Evolutionary conservation across 2,888 invertebrate genomes (phyloP), one percentile per base, ranked within the genome.

Genomic region (Stenichneumon culpator): DNA sequence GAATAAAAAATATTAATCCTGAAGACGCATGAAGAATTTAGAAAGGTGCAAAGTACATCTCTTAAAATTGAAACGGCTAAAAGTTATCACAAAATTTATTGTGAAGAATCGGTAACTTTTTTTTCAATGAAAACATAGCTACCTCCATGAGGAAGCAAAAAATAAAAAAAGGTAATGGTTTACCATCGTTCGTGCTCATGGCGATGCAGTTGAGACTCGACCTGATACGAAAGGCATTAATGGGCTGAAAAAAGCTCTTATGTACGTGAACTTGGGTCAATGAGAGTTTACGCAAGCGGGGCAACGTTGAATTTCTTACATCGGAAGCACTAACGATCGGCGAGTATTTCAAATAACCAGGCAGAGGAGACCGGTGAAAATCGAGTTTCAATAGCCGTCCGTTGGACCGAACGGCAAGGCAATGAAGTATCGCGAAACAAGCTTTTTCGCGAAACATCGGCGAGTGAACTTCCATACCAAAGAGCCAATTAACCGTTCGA

Each of bases 401-500:
- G 14, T n/a, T 32, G 67, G n/a, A 0, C 16, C 9, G 11, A 22
- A 28, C 22, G 6, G 16, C 14, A 39, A 28, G 47, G 28, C 63
- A 74, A n/a, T 47, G 63, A 69, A 74, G 19, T 54, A 67, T 44
- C 22, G 67, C 39, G 52, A n/a, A 19, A 6, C 19, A 1, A 52
- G 52, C 67, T 14, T 11, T 28, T 57, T 73, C 22, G 36, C 22
- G 16, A 28, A 73, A 54, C 47, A 74, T 52, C n/a, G 50, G 50
- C 52, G 52, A 69, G 50, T 39, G 54, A 69, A 82, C 69, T 75
- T 75, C n/a, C 14, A 39, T 39, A 14, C 63, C 75, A 63, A 52
- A 69, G 47, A 69, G 69, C 52, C 32, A 82, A 82, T 75, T 75
- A 75, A 75, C 47, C 69, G 63, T 75, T 82, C 54, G 68, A 39